Percentiles rank a stretch among this genome's conserved stretches.
These are phyloP conservation scores for Peromyscus attwateri DNA, from an alignment of 2,797 vertebrate genomes.

Conservation along the genomic window DNA sequence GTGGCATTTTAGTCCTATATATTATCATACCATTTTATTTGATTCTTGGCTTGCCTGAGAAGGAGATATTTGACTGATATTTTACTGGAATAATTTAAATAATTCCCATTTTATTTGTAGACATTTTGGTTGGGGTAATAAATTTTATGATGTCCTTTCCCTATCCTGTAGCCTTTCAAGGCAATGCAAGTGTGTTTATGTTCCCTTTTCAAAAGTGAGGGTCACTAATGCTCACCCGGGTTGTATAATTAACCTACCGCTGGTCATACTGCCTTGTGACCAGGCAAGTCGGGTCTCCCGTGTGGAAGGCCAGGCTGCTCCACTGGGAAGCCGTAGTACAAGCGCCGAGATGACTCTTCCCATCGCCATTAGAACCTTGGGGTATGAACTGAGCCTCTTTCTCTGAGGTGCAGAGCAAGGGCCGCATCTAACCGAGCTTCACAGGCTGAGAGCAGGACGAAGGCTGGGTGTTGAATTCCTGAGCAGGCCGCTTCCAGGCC, in stretches of 20 bases:
- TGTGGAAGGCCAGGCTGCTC: not conserved
- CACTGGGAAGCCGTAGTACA: not conserved
- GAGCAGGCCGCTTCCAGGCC: not conserved
- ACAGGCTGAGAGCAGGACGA: not conserved
- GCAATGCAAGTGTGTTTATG: not conserved
- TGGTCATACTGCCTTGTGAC: not conserved
- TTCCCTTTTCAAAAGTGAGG: not conserved
- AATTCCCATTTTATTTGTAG: not conserved
- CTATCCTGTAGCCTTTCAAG: not conserved
- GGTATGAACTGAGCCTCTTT: not conserved
- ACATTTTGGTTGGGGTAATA: not conserved
- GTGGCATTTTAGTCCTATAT: no score
- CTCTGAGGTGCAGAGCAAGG: not conserved
- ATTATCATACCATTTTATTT: not conserved
- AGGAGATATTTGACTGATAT: not conserved
- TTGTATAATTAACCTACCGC: not conserved
- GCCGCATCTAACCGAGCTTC: not conserved
- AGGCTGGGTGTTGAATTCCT: conserved; percentile 31
- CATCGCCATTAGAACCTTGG: not conserved
- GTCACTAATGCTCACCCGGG: not conserved
- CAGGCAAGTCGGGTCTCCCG: not conserved
- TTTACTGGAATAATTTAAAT: not conserved
- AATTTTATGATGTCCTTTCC: not conserved
- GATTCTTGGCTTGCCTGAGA: not conserved
- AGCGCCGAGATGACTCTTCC: not conserved